Evolutionary conservation across 2,797 vertebrate species (phyloP).

Genomic region (Artibeus jamaicensis): DNA sequence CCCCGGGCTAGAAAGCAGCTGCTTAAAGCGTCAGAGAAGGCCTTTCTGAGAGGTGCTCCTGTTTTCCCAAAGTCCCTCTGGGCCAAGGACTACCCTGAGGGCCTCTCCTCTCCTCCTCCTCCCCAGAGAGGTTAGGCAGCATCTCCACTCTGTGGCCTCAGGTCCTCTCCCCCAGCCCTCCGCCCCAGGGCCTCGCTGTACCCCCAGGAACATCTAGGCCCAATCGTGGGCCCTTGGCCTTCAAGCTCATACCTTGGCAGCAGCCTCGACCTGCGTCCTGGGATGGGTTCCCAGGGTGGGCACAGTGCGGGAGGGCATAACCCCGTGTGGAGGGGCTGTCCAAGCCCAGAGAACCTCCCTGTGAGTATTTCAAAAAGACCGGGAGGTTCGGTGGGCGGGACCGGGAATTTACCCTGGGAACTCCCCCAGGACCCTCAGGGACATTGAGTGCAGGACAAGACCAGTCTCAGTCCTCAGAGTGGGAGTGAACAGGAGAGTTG

Average conservation of each 20-base stretch:
- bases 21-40: background rate
- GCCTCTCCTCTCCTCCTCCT: background rate
- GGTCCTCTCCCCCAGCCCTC: background rate
- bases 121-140: background rate
- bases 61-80: background rate
- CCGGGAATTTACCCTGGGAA: background rate
- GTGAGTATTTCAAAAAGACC: background rate
- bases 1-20: background rate
- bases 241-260: background rate
- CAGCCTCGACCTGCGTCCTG: background rate
- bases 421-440: background rate
- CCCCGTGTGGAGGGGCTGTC: background rate
- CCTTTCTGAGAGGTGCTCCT: background rate
- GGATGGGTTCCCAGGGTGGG: accelerated
- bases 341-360: too few species aligned
- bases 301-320: too few species aligned
- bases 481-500: background rate
- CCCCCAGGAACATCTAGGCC: background rate
- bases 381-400: background rate
- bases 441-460: background rate
- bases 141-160: background rate
- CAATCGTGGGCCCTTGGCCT: background rate
- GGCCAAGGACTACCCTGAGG: background rate
- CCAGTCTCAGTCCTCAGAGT: background rate
- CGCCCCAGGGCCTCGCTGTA: background rate